Base-by-base conservation (phyloP, 2,888 invertebrate genomes). In the Scaptodrosophila latifasciaeformis region DNA sequence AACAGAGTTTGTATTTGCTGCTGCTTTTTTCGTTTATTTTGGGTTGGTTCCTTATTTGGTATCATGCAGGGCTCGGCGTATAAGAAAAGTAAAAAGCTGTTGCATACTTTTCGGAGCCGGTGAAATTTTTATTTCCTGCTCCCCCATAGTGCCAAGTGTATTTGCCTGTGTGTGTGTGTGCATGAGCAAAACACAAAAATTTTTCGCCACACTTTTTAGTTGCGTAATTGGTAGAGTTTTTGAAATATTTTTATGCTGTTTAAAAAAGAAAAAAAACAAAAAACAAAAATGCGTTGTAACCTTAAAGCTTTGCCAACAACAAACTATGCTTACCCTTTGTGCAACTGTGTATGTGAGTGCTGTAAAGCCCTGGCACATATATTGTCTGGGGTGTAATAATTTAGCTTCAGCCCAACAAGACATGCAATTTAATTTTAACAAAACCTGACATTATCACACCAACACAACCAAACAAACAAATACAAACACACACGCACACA, bases 341-440 rank as follows among this genome's bases (percentile, higher is more conserved):
- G 29, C 29, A 29, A 12, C 12, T 43, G 27, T 13, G 29, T 27
- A 12, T 15, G 27, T 24, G 2, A 15, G 43, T n/a, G n/a, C n/a
- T 43, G 13, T 9, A 6, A 3, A 12, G 39, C 30, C 54, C 54
- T 39, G 53, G 49, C 49, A 13, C 13, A 9, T 37, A 17, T 17
- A 17, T 37, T 37, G 37, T 37, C 18, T n/a, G 59, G 59, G 27
- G 77, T n/a, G 72, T 66, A 74, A 74, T 74, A 77, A 74, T 77
- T 74, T 77, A 77, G 62, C 74, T 74, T 70, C 68, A 74, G 66
- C 68, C 53, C 77, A 68, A 77, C 77, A 74, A 76, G 79, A 78
- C 72, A 76, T 78, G 79, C 78, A 76, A 78, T 76, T 76, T 76
- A 78, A 78, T 76, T 78, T 76, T 66, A 70, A 78, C 75, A 76